Evolutionary conservation across 2,888 invertebrate genomes (phyloP).

Genomic region (Lumbricus terrestris): DNA sequence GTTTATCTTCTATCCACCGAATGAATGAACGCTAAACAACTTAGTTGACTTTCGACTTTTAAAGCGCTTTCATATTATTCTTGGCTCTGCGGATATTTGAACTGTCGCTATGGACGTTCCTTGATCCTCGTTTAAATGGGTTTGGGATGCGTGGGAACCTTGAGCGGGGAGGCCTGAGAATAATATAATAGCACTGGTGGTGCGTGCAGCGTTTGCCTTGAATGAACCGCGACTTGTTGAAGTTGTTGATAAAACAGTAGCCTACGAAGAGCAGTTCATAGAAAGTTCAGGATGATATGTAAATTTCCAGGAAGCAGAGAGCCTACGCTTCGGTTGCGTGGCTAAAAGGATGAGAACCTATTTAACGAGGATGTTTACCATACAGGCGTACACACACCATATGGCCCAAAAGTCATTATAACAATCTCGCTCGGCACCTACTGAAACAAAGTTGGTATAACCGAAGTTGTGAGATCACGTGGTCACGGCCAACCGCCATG

Average conservation of each 20-base stretch:
- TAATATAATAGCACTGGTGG: no score
- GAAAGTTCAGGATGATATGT: not conserved
- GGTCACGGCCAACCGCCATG: not conserved
- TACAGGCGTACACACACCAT: no score
- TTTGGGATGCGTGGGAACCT: no score
- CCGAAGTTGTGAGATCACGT: not conserved
- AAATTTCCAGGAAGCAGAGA: not conserved
- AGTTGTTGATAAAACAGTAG: not conserved
- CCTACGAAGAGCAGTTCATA: not conserved
- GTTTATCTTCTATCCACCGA: not conserved
- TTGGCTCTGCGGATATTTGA: not conserved
- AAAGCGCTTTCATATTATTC: not conserved
- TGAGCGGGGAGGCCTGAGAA: no score
- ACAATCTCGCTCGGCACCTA: not conserved
- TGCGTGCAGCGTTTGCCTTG: not conserved
- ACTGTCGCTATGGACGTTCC: not conserved
- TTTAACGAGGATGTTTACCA: slow-evolving; percentile 3
- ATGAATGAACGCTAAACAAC: not conserved
- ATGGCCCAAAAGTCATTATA: not conserved
- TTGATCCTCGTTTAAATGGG: not conserved
- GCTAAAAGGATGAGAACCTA: not conserved
- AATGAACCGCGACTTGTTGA: not conserved
- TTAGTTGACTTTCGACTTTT: not conserved
- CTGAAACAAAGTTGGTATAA: not conserved
- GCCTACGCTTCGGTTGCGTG: not conserved